These are phyloP conservation scores for Ectropis grisescens DNA, from an alignment of 1,140 invertebrate species.

Conservation along the genomic window DNA sequence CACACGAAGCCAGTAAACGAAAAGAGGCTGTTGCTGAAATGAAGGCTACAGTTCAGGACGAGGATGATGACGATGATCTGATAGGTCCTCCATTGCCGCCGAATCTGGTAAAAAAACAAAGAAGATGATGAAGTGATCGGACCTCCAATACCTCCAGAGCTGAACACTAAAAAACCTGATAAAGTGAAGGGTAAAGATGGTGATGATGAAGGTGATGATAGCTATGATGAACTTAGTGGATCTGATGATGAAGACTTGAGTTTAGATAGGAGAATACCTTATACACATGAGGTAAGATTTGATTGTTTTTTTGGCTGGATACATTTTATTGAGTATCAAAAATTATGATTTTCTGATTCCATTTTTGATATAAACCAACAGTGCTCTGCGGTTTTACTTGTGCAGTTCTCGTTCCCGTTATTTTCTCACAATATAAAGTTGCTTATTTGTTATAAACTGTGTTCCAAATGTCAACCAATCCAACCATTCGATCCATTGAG, in stretches of 20 bases:
- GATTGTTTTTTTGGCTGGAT: conserved; percentile 1
- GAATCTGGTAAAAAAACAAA: conserved; percentile 8
- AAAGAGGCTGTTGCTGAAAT: conserved; percentile 28
- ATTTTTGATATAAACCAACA: too few relatives aligned
- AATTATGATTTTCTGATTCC: too few relatives aligned
- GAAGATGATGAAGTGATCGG: conserved; percentile 27
- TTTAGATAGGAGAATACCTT: conserved; percentile 79
- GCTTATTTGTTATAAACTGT: too few relatives aligned
- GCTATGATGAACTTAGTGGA: conserved; percentile 68
- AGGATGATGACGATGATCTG: conserved; percentile 51
- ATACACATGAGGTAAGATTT: conserved; percentile 77
- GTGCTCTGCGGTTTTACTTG: too few relatives aligned
- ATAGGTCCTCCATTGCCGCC: conserved; percentile 74
- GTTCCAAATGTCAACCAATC: too few relatives aligned
- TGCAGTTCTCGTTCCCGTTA: too few relatives aligned
- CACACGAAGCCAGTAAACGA: conserved; percentile 37
- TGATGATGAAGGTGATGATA: conserved; percentile 54
- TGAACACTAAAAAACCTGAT: conserved; percentile 13
- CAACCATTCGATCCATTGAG: too few relatives aligned
- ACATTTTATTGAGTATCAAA: too few relatives aligned
- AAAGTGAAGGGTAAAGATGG: conserved; percentile 15
- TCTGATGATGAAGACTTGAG: conserved; percentile 70
- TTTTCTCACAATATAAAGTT: too few relatives aligned
- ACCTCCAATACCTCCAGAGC: conserved; percentile 27
- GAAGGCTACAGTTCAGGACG: conserved; percentile 11